Evolutionary conservation across 1,140 invertebrate genomes (phyloP).

Genomic region (Penaeus japonicus): DNA sequence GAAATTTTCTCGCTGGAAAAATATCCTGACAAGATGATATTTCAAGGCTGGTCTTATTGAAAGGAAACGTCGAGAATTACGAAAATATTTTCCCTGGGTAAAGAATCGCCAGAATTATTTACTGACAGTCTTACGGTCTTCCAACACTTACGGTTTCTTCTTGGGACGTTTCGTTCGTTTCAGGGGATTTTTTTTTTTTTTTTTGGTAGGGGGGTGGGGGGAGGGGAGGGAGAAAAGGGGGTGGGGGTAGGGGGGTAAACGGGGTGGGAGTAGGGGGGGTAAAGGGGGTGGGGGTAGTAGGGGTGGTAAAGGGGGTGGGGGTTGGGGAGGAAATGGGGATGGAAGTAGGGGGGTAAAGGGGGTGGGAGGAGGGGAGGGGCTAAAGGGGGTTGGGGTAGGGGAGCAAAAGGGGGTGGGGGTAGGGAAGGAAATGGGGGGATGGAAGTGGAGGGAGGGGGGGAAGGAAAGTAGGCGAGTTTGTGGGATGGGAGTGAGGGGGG

Average conservation of each 20-base stretch:
- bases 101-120: slow-evolving; percentile 59
- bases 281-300: too few species aligned
- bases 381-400: too few species aligned
- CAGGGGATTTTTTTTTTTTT: not conserved
- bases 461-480: too few species aligned
- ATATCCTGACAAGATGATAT: slow-evolving; percentile 59
- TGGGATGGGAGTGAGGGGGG: too few species aligned
- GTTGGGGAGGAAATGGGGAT: too few species aligned
- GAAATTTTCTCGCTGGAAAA: slow-evolving; percentile 59
- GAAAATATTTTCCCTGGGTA: slow-evolving; percentile 60
- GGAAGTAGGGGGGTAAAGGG: too few species aligned
- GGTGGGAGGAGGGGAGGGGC: too few species aligned
- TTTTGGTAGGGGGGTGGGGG: not conserved
- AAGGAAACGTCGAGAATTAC: slow-evolving; percentile 60
- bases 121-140: slow-evolving; percentile 55
- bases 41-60: slow-evolving; percentile 59
- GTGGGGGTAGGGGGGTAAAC: not conserved
- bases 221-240: not conserved
- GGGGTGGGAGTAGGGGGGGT: too few species aligned
- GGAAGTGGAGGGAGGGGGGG: too few species aligned
- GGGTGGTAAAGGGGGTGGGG: too few species aligned
- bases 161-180: slow-evolving; percentile 44
- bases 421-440: too few species aligned
- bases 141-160: slow-evolving; percentile 44
- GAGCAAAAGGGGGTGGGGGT: too few species aligned